Evolutionary conservation across 2,888 invertebrate species (phyloP).

Genomic region (Escarpia spicata): DNA sequence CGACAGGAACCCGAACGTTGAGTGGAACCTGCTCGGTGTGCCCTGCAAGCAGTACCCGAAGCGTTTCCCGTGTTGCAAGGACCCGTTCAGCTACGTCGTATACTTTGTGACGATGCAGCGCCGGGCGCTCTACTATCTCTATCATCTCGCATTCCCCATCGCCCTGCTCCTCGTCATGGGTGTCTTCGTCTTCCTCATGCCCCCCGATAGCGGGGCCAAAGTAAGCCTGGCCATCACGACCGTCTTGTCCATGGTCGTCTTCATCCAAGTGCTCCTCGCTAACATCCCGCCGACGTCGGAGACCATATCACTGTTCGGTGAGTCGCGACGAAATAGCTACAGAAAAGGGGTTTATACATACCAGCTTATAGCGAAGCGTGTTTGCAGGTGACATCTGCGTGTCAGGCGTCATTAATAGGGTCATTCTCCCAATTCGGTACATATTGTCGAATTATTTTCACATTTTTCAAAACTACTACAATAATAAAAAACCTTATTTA

Average conservation of each 20-base stretch:
- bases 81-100: conserved; percentile 20
- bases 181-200: conserved; percentile 22
- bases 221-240: conserved; percentile 13
- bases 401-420: no score
- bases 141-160: conserved; percentile 18
- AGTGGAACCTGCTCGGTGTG: conserved; percentile 23
- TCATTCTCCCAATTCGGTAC: no score
- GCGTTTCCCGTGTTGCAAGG: conserved; percentile 20
- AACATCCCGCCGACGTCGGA: conserved; percentile 19
- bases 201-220: conserved; percentile 19
- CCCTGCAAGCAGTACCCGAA: conserved; percentile 18
- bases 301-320: conserved; percentile 17
- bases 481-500: no score
- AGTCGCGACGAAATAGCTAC: neutral
- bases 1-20: conserved; percentile 13
- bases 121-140: conserved; percentile 19
- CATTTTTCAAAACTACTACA: no score
- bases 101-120: conserved; percentile 26
- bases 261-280: conserved; percentile 19
- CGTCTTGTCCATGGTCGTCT: conserved; percentile 19
- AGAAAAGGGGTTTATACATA: no score
- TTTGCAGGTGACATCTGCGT: no score
- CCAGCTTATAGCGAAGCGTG: no score
- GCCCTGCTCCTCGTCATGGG: neutral
- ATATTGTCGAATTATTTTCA: no score